These are phyloP conservation scores for Pelobates fuscus DNA, from an alignment of 2,113 vertebrate genomes.

Conservation along the genomic window DNA sequence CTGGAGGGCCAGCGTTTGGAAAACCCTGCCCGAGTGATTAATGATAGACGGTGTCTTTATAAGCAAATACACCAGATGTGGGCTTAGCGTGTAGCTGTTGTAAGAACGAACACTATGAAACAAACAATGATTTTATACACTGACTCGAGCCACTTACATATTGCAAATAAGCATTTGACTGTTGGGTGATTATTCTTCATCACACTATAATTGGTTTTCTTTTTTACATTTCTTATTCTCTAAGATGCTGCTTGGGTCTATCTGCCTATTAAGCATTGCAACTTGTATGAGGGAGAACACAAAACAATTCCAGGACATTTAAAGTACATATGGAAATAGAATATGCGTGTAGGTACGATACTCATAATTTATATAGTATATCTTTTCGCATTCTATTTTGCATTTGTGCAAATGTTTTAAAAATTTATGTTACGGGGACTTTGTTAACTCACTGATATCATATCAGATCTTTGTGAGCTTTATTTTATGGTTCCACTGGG, in stretches of 20 bases:
- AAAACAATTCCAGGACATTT: no score
- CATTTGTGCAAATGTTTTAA: no score
- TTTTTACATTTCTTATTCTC: not conserved
- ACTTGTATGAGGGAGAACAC: not conserved
- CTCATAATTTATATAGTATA: no score
- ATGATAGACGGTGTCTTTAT: slow-evolving; percentile 41
- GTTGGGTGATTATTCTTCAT: slow-evolving; percentile 14
- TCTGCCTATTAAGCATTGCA: slow-evolving; percentile 8
- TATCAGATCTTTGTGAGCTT: no score
- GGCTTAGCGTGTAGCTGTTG: slow-evolving; percentile 26
- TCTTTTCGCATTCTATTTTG: no score
- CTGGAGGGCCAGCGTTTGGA: no score
- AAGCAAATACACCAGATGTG: slow-evolving; percentile 30
- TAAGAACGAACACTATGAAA: slow-evolving; percentile 44
- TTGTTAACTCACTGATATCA: no score
- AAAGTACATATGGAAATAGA: no score
- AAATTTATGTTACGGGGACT: no score
- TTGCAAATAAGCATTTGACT: slow-evolving; percentile 11
- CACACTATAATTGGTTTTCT: slow-evolving; percentile 1
- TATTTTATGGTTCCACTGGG: no score
- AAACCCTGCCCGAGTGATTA: slow-evolving; percentile 41
- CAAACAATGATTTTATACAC: slow-evolving; percentile 30
- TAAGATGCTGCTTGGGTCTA: not conserved
- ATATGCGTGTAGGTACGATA: no score
- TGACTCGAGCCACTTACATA: slow-evolving; percentile 13